Evolutionary conservation across 2,888 invertebrate species (phyloP), one percentile per base, ranked within the genome.

Genomic region (Hyppa rectilinea): DNA sequence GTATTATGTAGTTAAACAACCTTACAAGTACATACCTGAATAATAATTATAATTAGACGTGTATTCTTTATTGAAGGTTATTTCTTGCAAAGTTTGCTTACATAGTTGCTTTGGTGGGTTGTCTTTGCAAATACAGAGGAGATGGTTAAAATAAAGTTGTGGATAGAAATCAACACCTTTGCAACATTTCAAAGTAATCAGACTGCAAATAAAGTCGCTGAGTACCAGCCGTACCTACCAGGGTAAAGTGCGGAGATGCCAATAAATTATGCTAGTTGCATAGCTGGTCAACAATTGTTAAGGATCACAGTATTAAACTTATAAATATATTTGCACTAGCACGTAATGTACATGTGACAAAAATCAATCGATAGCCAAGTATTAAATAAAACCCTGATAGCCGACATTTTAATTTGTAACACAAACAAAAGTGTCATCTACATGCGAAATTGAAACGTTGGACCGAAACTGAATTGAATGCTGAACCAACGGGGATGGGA

Each of bases 371-470:
- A 77, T 79, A 82, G 83, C 81, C 77, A 87, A 86, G 75, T 84
- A 82, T 85, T 85, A 81, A 87, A 89, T 82, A 84, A 89, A 89
- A 89, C 85, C 85, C 87, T 91, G 90, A 92, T 91, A 92, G 90
- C 85, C 86, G 87, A 87, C 88, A 87, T 90, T 88, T 92, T 90
- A 90, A 93, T 91, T 92, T 88, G 85, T 84, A 87, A 88, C 83
- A 85, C 89, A 92, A 93, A 92, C 91, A 92, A 91, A 90, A 91
- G 90, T 88, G 85, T 87, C 89, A 90, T 90, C 90, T 88, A 88
- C 88, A 86, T 88, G 86, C 88, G 88, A 91, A 93, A 93, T 92
- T 92, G 89, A 92, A 93, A 93, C 90, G 89, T 89, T 79, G 81
- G 81, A 87, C 87, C 85, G 87, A 88, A 91, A 90, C 88, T 89